Base-by-base conservation (phyloP, 37 sponge, comb jelly and placozoan genomes). In the Petrosia ficiformis region DNA sequence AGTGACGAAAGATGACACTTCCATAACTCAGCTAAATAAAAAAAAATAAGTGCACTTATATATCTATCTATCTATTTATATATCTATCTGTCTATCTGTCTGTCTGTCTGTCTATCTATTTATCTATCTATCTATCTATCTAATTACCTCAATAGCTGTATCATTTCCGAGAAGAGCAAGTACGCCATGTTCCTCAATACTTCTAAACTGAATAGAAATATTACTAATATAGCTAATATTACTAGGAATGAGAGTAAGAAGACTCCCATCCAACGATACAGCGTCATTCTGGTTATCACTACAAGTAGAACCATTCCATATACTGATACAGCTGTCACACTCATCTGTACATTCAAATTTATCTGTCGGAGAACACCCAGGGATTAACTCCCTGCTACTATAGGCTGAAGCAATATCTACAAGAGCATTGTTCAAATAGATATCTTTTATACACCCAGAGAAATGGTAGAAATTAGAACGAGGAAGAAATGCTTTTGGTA, bases 281-380 rank as follows among this genome's bases (percentile, higher is more conserved):
- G 36, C 10, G 42, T 4, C 30, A 1, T 67, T 68, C 54, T 68
- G 39, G 75, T 21, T 44, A 33, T 48, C 54, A 48, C 11, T 11
- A 61, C 87, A 86, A 2, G 44, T 3, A 2, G 38, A 34, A 6
- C 81, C 81, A 42, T 80, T 80, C 87, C 87, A 86, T 36, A 80
- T 52, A 43, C 42, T n/a, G 37, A 40, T 35, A 68, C 87, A 86
- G 11, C 44, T 73, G 0, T 40, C 73, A 78, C 79, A 71, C 3
- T 5, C 63, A 32, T 4, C 6, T 19, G 1, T 19, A 57, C 87
- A 86, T 2, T 40, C n/a, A n/a, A n/a, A 58, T 39, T 2, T 28
- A 0, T 68, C 70, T 32, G 26, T 24, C 30, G 87, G 87, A 30
- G 77, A 64, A 41, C 87, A 86, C 25, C 81, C 87, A 5, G 34